A percentile compares a stretch with the other conserved stretches of the same genome.
These are phyloP conservation scores for Ceratina calcarata DNA, from an alignment of 1,140 invertebrate species.

Conservation along the genomic window DNA sequence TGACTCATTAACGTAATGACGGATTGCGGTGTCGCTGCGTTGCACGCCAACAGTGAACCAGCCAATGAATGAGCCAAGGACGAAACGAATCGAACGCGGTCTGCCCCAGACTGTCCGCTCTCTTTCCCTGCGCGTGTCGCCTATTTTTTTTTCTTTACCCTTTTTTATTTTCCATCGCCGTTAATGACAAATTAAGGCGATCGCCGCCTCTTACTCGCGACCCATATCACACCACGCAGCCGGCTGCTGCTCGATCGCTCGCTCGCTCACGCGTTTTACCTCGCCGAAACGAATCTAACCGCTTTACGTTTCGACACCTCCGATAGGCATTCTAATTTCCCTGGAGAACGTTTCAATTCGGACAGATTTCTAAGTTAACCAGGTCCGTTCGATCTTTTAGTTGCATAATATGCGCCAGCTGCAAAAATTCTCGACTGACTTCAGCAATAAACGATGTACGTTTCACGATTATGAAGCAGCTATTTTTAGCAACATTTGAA, in stretches of 20 bases:
- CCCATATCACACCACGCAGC: constrained; percentile 50
- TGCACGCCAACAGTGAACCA: constrained; percentile 40
- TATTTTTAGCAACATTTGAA: too few relatives aligned
- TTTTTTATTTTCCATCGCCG: neutral
- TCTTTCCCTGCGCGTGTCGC: constrained; percentile 56
- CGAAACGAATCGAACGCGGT: constrained; percentile 58
- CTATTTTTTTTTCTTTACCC: neutral
- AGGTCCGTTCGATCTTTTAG: neutral
- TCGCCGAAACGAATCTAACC: constrained; percentile 29
- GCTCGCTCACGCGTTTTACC: constrained; percentile 17
- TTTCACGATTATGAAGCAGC: too few relatives aligned
- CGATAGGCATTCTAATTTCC: neutral
- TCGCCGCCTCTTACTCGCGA: constrained; percentile 61
- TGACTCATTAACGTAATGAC: constrained; percentile 56
- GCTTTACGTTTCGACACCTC: constrained; percentile 8
- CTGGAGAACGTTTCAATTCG: neutral
- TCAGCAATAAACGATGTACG: too few relatives aligned
- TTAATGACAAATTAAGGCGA: constrained; percentile 60
- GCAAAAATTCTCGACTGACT: too few relatives aligned
- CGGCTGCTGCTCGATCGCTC: neutral
- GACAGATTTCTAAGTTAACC: neutral
- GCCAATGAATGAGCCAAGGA: constrained; percentile 65
- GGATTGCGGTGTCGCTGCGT: constrained; percentile 58
- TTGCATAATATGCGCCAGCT: neutral
- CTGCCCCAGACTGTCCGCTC: constrained; percentile 70